Conservation (phyloP, 2,113 vertebrate species). For the Charadrius vociferus region DNA sequence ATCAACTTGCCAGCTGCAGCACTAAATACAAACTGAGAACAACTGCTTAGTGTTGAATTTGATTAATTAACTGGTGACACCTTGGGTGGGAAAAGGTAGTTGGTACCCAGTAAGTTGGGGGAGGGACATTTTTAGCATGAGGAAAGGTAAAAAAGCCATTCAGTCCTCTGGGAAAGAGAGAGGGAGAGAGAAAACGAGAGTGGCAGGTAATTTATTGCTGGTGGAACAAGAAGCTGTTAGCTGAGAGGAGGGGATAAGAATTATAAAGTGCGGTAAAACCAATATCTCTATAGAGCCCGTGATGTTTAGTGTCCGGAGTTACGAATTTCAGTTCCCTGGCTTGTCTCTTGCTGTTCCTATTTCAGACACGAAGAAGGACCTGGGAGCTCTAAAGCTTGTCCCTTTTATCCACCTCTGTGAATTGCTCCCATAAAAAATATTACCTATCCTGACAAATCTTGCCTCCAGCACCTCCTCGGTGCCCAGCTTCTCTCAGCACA, state of each 20-base stretch:
- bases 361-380: conserved; percentile 7
- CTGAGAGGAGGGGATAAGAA: conserved; percentile 33
- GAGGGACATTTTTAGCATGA: background rate
- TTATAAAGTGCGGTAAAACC: conserved; percentile 9
- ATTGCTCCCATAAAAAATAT: background rate
- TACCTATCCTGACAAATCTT: background rate
- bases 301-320: conserved; percentile 21
- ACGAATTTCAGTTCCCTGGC: background rate
- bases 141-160: conserved; percentile 1
- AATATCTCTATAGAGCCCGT: background rate
- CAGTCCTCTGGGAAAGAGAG: background rate
- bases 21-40: background rate
- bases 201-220: conserved; percentile 11
- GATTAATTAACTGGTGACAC: background rate
- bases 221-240: conserved; percentile 17
- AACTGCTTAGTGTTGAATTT: background rate
- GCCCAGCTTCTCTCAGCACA: background rate
- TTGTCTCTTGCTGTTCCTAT: background rate
- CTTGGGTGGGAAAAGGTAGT: background rate
- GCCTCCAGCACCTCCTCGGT: background rate
- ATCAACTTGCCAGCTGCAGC: background rate
- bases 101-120: background rate
- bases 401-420: conserved; percentile 23
- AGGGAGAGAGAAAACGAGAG: background rate
- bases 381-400: background rate